Percentiles rank a stretch among this genome's conserved stretches.
These are phyloP conservation scores for Terebella lapidaria DNA, from an alignment of 2,888 invertebrate species.

Conservation along the genomic window DNA sequence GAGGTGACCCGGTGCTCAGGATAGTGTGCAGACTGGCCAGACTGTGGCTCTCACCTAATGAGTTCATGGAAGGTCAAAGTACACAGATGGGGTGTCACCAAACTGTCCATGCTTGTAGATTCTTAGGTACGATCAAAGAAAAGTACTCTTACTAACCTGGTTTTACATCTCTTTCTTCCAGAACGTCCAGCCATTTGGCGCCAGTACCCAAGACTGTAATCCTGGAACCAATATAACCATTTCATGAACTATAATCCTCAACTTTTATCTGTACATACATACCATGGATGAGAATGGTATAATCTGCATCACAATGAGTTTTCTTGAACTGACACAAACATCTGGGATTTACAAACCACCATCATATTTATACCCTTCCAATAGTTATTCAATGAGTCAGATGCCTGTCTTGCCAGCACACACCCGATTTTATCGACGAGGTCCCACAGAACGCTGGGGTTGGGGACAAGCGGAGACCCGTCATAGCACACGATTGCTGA, in stretches of 20 bases:
- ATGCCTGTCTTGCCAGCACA: too few relatives aligned
- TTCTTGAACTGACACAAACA: too few relatives aligned
- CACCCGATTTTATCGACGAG: conserved; percentile 53
- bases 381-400: too few relatives aligned
- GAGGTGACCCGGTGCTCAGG: conserved; percentile 58
- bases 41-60: conserved; percentile 53
- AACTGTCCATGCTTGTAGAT: too few relatives aligned
- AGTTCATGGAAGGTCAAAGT: too few relatives aligned
- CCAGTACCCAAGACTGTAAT: conserved; percentile 59
- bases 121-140: too few relatives aligned
- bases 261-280: neutral
- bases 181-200: conserved; percentile 58
- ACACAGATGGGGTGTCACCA: too few relatives aligned
- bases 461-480: conserved; percentile 58
- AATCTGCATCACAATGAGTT: too few relatives aligned
- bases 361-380: too few relatives aligned
- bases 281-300: too few relatives aligned
- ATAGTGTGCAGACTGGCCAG: conserved; percentile 55
- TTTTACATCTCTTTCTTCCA: conserved; percentile 54
- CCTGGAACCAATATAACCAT: conserved; percentile 33
- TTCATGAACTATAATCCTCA: neutral
- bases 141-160: conserved; percentile 41
- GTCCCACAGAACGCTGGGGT: conserved; percentile 56
- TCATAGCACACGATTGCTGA: conserved; percentile 59
- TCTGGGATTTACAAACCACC: too few relatives aligned